Percentiles rank a stretch among this genome's conserved stretches.
These are phyloP conservation scores for Ornithorhynchus anatinus DNA, from an alignment of 2,113 vertebrate species.

Conservation along the genomic window DNA sequence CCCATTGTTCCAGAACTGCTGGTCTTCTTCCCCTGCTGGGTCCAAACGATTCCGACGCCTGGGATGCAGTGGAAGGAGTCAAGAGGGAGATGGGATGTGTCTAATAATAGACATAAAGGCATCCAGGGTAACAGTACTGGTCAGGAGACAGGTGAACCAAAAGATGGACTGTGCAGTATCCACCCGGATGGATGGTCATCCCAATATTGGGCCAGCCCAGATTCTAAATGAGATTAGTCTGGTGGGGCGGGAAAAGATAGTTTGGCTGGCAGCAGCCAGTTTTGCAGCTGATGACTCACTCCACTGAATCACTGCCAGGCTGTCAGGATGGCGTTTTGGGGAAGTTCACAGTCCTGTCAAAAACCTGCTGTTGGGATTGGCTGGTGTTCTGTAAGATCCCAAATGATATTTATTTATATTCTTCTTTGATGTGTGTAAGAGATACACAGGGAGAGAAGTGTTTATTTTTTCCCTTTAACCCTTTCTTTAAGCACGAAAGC, in stretches of 20 bases:
- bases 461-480: neutral
- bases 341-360: slow-evolving; percentile 77
- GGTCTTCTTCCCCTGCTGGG: no score
- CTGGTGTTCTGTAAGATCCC: slow-evolving; percentile 75
- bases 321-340: slow-evolving; percentile 77
- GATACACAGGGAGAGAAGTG: neutral
- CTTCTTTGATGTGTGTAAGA: slow-evolving; percentile 36
- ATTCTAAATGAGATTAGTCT: slow-evolving; percentile 70
- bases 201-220: slow-evolving; percentile 35
- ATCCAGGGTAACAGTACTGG: no score
- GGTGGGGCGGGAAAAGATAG: slow-evolving; percentile 57
- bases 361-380: slow-evolving; percentile 80
- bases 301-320: slow-evolving; percentile 76
- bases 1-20: no score
- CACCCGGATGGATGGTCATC: no score
- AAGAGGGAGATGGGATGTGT: no score
- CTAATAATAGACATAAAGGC: no score
- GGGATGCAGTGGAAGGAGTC: no score
- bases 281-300: slow-evolving; percentile 73
- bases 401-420: slow-evolving; percentile 75
- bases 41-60: no score
- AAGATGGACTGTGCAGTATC: no score
- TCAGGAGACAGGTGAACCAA: no score
- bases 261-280: slow-evolving; percentile 64
- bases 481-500: slow-evolving; percentile 39